These are phyloP conservation scores for Oriolus oriolus DNA, from an alignment of 2,113 vertebrate genomes.

Conservation along the genomic window DNA sequence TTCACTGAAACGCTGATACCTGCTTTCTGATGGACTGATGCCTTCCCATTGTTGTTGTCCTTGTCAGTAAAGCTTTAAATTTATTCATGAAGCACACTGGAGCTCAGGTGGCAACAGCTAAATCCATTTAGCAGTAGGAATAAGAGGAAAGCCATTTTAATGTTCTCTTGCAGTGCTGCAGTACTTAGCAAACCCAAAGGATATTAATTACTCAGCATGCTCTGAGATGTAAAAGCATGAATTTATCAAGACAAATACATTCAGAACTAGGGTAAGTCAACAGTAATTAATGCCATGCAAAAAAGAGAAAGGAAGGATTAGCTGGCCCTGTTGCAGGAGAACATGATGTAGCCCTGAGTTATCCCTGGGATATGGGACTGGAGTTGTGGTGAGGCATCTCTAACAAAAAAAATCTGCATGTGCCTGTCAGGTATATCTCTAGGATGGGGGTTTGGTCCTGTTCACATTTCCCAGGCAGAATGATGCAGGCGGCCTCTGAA, in stretches of 20 bases:
- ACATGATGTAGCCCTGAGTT: not conserved
- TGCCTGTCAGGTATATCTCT: not conserved
- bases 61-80: conserved; percentile 63
- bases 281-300: conserved; percentile 38
- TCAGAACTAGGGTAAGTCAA: conserved; percentile 56
- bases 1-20: not conserved
- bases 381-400: not conserved
- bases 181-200: conserved; percentile 64
- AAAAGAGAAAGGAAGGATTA: conserved; percentile 12
- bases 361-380: not conserved
- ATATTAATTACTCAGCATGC: conserved; percentile 72
- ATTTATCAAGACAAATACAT: conserved; percentile 62
- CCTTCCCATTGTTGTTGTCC: conserved; percentile 26
- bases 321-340: not conserved
- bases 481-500: not conserved
- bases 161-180: conserved; percentile 46
- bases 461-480: not conserved
- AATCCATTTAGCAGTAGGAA: conserved; percentile 71
- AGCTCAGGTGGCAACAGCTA: conserved; percentile 71
- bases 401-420: not conserved
- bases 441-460: not conserved
- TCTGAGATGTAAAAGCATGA: conserved; percentile 59
- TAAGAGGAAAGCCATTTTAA: conserved; percentile 66
- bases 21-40: conserved; percentile 26
- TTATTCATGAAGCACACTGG: conserved; percentile 67